A percentile compares a stretch with the other conserved stretches of the same genome.
These are phyloP conservation scores for Simalia tracyae DNA, from an alignment of 2,797 vertebrate genomes.

Conservation along the genomic window DNA sequence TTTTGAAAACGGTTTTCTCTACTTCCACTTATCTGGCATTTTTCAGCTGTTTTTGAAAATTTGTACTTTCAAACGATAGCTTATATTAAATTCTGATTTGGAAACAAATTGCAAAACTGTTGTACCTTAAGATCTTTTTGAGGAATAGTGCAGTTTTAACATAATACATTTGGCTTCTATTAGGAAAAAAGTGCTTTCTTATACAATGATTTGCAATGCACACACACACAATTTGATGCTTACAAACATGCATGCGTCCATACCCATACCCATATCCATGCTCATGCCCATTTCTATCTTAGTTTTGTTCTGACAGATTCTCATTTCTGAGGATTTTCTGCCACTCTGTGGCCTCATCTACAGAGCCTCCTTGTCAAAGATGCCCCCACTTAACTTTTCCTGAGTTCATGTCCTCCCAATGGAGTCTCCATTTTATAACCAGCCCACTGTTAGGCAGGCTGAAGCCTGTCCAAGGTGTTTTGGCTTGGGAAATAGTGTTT, in stretches of 20 bases:
- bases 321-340: background rate
- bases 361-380: background rate
- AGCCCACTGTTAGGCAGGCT: background rate
- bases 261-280: too few species aligned
- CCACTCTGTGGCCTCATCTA: background rate
- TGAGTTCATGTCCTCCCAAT: background rate
- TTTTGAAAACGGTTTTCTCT: background rate
- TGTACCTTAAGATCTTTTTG: background rate
- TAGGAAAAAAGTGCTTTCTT: background rate
- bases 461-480: background rate
- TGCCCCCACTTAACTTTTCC: background rate
- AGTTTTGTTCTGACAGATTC: background rate
- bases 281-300: background rate
- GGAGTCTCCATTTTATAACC: background rate
- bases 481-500: background rate
- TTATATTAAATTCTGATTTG: background rate
- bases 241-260: background rate
- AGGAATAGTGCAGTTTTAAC: background rate
- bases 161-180: background rate
- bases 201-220: background rate
- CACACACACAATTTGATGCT: background rate
- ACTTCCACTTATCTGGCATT: background rate
- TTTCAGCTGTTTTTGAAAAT: background rate
- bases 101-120: background rate
- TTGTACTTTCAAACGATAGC: background rate